Evolutionary conservation across 1,140 invertebrate species (phyloP), one percentile per base, ranked within the genome.

Genomic region (Trypoxylus dichotomus): DNA sequence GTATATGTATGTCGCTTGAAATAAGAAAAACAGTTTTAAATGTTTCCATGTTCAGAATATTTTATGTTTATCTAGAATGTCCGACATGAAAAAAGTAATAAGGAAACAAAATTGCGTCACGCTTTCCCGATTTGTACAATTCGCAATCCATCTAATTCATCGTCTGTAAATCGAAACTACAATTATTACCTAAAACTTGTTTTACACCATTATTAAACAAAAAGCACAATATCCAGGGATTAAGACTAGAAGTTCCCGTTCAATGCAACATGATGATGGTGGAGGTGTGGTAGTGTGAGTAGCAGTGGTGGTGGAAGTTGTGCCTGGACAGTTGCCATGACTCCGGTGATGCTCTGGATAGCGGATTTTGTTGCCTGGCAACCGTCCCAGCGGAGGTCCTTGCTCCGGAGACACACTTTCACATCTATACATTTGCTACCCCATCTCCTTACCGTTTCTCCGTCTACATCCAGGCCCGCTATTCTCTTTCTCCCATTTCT

Each of bases 391-490:
- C 27, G 19, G 60, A 68, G 60, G 60, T 68, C 60, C 25, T 27
- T 68, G 60, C 60, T 68, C 60, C 60, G 60, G 60, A 68, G 60
- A 68, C 60, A 68, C 60, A 68, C 21, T 68, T 68, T 29, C 60
- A 29, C 24, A 29, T 68, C 21, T 68, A 24, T 29, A 68, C 3
- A 27, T 68, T 68, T 68, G 60, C 27, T 15, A 29, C 27, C 60
- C 47, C 2, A n/a, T 68, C 27, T 68, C 6, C 5, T 27, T 7
- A 8, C 27, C 7, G 13, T 24, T 8, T 68, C 60, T 68, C 5
- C 47, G 15, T n/a, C 1, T 54, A 19, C 15, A 2, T n/a, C 47
- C 19, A 54, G 1, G 6, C 47, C 47, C 47, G 15, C 27, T 29
- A 13, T 10, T 3, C 60, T 24, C 60, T 29, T 29, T 24, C 21